Conservation (phyloP, 2,797 vertebrate species). For the Xyrichtys novacula region DNA sequence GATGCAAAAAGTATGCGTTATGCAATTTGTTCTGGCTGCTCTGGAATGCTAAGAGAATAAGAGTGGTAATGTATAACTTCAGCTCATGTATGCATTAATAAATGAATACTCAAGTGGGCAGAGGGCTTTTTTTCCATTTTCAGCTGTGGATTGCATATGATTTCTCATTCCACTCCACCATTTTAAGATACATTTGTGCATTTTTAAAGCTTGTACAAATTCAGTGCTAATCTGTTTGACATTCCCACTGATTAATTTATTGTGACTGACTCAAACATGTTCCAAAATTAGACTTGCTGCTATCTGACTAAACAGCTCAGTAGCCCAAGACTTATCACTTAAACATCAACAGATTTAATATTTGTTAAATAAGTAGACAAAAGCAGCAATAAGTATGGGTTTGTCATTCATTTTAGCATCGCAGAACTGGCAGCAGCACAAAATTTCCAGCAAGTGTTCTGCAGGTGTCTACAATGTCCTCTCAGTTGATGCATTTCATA, state of each 20-base stretch:
- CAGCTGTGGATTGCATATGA: constrained; percentile 12
- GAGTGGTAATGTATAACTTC: constrained; percentile 10
- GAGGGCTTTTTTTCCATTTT: constrained; percentile 10
- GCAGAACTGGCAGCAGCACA: neutral
- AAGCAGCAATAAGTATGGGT: constrained; percentile 1
- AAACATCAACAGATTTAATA: neutral
- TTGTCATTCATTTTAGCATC: constrained; percentile 6
- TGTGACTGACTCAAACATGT: neutral
- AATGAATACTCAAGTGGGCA: constrained; percentile 28
- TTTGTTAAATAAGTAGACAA: neutral
- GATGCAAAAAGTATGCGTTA: constrained; percentile 9
- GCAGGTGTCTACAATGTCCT: constrained; percentile 14
- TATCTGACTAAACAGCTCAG: neutral
- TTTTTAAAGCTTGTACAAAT: constrained; percentile 4
- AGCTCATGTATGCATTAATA: constrained; percentile 25
- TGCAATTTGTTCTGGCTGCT: constrained; percentile 28
- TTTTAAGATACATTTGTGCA: constrained; percentile 10
- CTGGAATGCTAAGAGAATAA: neutral
- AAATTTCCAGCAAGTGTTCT: constrained; percentile 14
- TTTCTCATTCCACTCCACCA: neutral
- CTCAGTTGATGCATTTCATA: constrained; percentile 41
- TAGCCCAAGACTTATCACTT: neutral
- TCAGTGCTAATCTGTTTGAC: constrained; percentile 5
- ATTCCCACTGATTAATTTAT: constrained; percentile 17
- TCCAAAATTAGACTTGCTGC: neutral